A percentile compares a stretch with the other conserved stretches of the same genome.
phyloP scores from a whole-genome alignment of 2,113 vertebrate genomes.

The Syngnathus floridae region DNA sequence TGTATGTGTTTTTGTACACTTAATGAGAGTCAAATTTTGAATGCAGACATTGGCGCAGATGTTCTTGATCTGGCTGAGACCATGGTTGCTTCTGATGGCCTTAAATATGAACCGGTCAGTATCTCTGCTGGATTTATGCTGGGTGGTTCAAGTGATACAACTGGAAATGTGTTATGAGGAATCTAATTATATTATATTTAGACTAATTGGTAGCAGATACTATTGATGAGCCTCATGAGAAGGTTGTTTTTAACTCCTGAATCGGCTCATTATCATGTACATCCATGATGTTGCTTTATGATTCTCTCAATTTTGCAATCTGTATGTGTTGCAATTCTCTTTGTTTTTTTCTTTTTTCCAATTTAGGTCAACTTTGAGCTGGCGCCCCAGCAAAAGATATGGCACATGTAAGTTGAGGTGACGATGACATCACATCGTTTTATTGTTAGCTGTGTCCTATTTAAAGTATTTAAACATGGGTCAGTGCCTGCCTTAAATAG shows the following conservation, averaged over 20 bases:
- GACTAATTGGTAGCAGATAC: too few relatives aligned
- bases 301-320: too few relatives aligned
- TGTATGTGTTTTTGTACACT: not conserved
- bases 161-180: too few relatives aligned
- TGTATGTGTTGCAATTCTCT: too few relatives aligned
- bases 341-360: not conserved
- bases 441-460: too few relatives aligned
- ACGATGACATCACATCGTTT: not conserved
- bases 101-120: constrained; percentile 91
- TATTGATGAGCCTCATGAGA: not conserved
- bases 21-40: not conserved
- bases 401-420: constrained; percentile 83
- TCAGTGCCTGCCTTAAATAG: not conserved
- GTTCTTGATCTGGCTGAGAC: constrained; percentile 95
- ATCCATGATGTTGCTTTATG: too few relatives aligned
- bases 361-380: constrained; percentile 89
- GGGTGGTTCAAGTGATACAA: too few relatives aligned
- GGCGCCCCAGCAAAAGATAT: constrained; percentile 82
- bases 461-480: too few relatives aligned
- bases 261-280: too few relatives aligned
- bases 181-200: not conserved
- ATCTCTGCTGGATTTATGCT: not conserved
- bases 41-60: constrained; percentile 89
- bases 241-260: not conserved
- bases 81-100: constrained; percentile 90